Evolutionary conservation across 1,140 invertebrate species (phyloP).

Genomic region (Bombus fervidus): DNA sequence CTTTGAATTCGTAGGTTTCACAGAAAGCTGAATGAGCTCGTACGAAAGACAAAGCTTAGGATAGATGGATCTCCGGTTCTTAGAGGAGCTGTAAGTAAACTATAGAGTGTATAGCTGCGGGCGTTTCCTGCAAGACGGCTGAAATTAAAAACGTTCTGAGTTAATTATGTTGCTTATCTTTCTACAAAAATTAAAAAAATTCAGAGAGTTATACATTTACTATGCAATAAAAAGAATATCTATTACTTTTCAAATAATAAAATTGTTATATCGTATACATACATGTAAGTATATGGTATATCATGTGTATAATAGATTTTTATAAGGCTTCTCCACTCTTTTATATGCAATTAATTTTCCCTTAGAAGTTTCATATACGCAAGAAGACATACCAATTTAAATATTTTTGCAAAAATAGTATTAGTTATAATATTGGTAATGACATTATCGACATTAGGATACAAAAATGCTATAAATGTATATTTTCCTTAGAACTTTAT

Average conservation of each 20-base stretch:
- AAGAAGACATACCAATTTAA: background rate
- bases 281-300: too few species aligned
- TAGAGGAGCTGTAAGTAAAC: constrained; percentile 12
- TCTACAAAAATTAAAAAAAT: background rate
- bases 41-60: constrained; percentile 26
- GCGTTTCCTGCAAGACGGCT: constrained; percentile 1
- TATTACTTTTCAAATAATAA: background rate
- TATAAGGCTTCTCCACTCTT: too few species aligned
- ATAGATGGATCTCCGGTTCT: constrained; percentile 7
- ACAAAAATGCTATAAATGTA: too few species aligned
- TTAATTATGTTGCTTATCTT: background rate
- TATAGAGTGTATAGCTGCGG: background rate
- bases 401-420: background rate
- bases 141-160: background rate
- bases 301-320: too few species aligned
- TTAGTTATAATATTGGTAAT: background rate
- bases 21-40: background rate
- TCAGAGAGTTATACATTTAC: background rate
- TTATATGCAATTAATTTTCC: too few species aligned
- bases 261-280: too few species aligned
- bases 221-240: background rate
- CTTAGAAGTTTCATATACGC: background rate
- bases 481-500: background rate
- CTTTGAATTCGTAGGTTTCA: constrained; percentile 3
- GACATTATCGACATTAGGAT: too few species aligned